phyloP scores from a whole-genome alignment of 23 tunicate genomes.

The Styela plicata region DNA sequence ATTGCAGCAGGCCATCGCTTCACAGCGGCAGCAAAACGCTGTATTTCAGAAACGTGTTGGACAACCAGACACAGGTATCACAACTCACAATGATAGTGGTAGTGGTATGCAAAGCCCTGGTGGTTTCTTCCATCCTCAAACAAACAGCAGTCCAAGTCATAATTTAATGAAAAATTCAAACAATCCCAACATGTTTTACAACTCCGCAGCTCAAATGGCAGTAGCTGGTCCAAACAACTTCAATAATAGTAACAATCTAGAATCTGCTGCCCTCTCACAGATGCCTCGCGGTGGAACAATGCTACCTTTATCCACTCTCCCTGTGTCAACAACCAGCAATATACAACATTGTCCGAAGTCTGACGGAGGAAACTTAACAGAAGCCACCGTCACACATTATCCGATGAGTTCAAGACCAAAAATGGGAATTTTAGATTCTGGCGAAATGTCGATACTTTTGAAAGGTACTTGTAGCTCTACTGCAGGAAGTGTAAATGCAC shows the following conservation, averaged over 20 bases:
- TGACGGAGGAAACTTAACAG: conserved; percentile 1
- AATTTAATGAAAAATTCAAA: background rate
- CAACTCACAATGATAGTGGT: background rate
- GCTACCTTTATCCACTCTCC: background rate
- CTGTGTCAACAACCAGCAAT: background rate
- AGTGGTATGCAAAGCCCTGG: conserved; percentile 1
- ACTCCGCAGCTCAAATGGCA: conserved; percentile 2
- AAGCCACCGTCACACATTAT: conserved; percentile 25
- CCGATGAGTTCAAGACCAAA: conserved; percentile 11
- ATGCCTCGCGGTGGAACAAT: background rate
- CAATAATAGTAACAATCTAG: conserved; percentile 26
- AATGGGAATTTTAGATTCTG: conserved; percentile 42
- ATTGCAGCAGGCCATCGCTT: conserved; percentile 13
- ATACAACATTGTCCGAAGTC: background rate
- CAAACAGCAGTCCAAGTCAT: conserved; percentile 9
- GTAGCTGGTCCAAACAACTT: conserved; percentile 33
- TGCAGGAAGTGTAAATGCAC: background rate
- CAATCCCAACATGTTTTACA: conserved; percentile 13
- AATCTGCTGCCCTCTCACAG: background rate
- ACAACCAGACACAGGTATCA: background rate
- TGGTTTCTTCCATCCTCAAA: background rate
- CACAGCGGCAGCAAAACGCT: conserved; percentile 3
- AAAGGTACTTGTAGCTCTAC: conserved; percentile 46
- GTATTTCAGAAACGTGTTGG: conserved; percentile 23
- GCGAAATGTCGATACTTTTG: conserved; percentile 55